Evolutionary conservation across 2,888 invertebrate genomes (phyloP), one percentile per base, ranked within the genome.

Genomic region (Pristionchus fissidentatus): DNA sequence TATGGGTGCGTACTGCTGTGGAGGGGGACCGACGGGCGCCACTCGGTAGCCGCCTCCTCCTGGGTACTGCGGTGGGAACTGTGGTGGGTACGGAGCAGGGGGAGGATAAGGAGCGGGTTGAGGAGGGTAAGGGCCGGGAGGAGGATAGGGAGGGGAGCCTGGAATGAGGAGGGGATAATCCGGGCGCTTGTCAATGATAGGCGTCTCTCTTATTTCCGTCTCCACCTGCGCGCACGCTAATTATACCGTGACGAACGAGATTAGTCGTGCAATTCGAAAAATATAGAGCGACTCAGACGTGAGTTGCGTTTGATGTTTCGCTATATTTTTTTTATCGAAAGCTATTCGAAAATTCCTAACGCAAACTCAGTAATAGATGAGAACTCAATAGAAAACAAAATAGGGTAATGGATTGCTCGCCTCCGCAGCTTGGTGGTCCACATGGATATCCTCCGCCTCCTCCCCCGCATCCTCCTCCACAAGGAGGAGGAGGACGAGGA

Each of bases 1-100:
- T 4, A 70, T 41, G 13, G 62, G 35, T 35, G 10, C 29, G 13
- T 32, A 35, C 29, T 62, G 62, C 15, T 32, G 62, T 1, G 35
- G n/a, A n/a, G 62, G 8, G 0, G 70, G 41, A 22, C 70, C 41
- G 41, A 38, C 19, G 3, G 66, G 66, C 22, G 38, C 15, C 35
- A 70, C 70, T 13, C 41, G 41, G 38, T 70, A 70, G n/a, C 70
- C 70, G 22, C 70, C 70, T 70, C 70, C 70, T 70, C 62, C 62
- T 13, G 35, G 35, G 29, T 32, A 29, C n/a, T n/a, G n/a, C n/a
- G n/a, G n/a, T 0, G 57, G 57, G 3, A 10, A 19, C 35, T 35
- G 66, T 7, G 66, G 66, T 2, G 66, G 70, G 15, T 70, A 70
- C 3, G 70, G 70, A 10, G 41, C 29, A 7, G 70, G 70, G 0